These are phyloP conservation scores for Bungarus multicinctus DNA, from an alignment of 2,113 vertebrate species.

Conservation along the genomic window DNA sequence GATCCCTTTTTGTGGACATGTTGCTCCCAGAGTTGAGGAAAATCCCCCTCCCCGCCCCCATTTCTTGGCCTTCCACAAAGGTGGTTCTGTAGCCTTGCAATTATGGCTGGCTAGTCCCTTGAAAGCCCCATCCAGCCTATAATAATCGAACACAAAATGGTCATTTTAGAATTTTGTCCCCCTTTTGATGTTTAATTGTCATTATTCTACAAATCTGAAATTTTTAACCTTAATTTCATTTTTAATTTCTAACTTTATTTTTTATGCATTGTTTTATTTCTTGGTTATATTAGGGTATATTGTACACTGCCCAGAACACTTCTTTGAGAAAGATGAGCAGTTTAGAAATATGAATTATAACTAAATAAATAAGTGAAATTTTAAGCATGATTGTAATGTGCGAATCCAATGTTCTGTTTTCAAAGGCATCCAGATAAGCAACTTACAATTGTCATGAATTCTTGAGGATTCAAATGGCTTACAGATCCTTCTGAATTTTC, in stretches of 20 bases:
- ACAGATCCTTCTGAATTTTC: background rate
- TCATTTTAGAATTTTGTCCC: background rate
- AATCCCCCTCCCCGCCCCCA: background rate
- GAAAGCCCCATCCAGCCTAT: background rate
- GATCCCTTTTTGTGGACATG: background rate
- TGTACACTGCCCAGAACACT: background rate
- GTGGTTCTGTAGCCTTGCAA: background rate
- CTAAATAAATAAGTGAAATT: background rate
- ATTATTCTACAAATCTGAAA: background rate
- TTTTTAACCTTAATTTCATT: background rate
- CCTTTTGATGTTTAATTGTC: background rate
- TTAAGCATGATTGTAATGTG: background rate
- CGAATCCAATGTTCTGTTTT: background rate
- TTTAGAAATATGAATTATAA: background rate
- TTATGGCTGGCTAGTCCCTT: background rate
- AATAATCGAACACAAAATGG: background rate
- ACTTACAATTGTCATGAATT: conserved; percentile 3
- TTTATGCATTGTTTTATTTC: background rate
- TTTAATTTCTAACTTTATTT: background rate
- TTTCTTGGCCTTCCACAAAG: background rate
- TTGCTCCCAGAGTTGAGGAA: background rate
- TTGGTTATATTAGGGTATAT: background rate
- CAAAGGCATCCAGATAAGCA: background rate
- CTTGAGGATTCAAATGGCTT: background rate
- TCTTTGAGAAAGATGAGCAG: background rate